These are phyloP conservation scores for Arctia plantaginis DNA, from an alignment of 2,888 invertebrate species.

Conservation along the genomic window DNA sequence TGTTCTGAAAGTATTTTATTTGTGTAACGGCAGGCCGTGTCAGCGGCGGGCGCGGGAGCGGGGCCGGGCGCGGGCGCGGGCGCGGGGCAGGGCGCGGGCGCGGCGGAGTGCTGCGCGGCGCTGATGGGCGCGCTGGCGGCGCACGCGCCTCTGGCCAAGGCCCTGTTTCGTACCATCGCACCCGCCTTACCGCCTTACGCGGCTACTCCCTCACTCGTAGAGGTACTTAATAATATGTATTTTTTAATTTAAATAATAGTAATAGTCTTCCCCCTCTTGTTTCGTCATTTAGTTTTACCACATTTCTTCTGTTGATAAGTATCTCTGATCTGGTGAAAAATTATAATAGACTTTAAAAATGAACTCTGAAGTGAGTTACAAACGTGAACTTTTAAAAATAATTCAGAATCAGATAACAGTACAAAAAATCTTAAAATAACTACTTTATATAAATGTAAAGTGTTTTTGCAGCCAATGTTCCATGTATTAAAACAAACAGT, in stretches of 20 bases:
- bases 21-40: neutral
- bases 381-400: neutral
- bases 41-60: neutral
- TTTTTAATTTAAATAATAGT: neutral
- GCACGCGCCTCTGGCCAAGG: constrained; percentile 62
- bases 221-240: constrained; percentile 51
- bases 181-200: constrained; percentile 70
- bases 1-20: neutral
- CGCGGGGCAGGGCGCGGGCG: constrained; percentile 39
- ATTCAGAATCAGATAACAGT: neutral
- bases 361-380: no score
- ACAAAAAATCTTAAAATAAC: neutral
- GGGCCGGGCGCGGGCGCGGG: constrained; percentile 32
- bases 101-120: constrained; percentile 68
- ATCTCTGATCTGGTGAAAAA: no score
- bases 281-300: neutral
- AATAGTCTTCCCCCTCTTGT: neutral
- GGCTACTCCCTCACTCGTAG: constrained; percentile 59
- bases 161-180: constrained; percentile 64
- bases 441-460: neutral
- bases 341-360: no score
- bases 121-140: constrained; percentile 63
- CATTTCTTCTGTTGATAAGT: neutral
- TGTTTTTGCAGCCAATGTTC: constrained; percentile 88
- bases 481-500: constrained; percentile 91